A percentile compares a stretch with the other conserved stretches of the same genome.
These are phyloP conservation scores for Drosophila nebulosa DNA, from an alignment of 1,140 invertebrate species.

Conservation along the genomic window DNA sequence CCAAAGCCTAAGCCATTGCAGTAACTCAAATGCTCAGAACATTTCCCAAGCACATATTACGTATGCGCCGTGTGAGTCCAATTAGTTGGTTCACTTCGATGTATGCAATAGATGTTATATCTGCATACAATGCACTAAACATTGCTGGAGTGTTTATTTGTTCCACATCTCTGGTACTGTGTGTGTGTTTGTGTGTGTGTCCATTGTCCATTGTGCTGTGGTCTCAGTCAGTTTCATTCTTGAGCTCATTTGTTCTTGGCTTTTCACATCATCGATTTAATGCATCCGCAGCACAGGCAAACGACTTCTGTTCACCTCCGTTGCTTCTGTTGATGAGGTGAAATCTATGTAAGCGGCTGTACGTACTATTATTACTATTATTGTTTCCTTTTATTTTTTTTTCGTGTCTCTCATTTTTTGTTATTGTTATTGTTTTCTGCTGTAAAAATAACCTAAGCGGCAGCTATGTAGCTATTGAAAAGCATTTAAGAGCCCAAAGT, in stretches of 20 bases:
- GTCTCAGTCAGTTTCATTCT: constrained; percentile 33
- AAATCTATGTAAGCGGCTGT: constrained; percentile 62
- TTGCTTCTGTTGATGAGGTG: constrained; percentile 74
- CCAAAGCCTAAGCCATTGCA: background rate
- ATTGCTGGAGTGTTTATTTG: constrained; percentile 12
- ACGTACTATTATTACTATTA: constrained; percentile 34
- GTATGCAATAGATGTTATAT: constrained; percentile 19
- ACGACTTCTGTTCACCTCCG: constrained; percentile 60
- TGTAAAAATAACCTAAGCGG: constrained; percentile 10
- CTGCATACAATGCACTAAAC: constrained; percentile 58
- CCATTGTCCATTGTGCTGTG: constrained; percentile 53
- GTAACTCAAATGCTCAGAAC: constrained; percentile 19
- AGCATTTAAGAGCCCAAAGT: constrained; percentile 54
- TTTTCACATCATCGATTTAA: constrained; percentile 78
- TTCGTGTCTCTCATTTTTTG: too few relatives aligned
- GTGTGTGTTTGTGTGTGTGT: background rate
- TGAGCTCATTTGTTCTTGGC: constrained; percentile 34
- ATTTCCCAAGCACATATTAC: constrained; percentile 73
- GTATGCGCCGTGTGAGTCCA: constrained; percentile 74
- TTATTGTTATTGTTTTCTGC: constrained; percentile 1
- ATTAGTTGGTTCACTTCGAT: constrained; percentile 52
- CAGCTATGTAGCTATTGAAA: constrained; percentile 52
- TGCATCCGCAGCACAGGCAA: constrained; percentile 53
- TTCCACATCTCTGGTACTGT: constrained; percentile 14
- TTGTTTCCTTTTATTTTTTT: constrained; percentile 27